These are phyloP conservation scores for Fragum whitleyi DNA, from an alignment of 2,888 invertebrate genomes.

Conservation along the genomic window DNA sequence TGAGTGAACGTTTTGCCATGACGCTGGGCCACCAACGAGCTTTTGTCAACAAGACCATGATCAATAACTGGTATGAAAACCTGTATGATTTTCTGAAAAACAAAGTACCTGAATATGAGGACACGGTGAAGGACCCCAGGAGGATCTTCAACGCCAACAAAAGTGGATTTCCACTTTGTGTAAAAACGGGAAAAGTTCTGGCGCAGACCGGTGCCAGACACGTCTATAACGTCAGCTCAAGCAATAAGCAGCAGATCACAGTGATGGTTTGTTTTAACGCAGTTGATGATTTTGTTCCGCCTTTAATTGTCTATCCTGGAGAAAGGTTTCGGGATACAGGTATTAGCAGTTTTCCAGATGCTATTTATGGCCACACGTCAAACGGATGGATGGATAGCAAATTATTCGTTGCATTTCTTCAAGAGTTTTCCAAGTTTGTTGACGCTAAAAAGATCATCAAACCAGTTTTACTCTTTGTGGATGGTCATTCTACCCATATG, in stretches of 20 bases:
- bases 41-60: constrained; percentile 21
- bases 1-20: constrained; percentile 10
- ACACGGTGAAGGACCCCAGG: constrained; percentile 19
- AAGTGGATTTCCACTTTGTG: constrained; percentile 15
- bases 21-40: constrained; percentile 30
- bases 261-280: constrained; percentile 52
- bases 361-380: constrained; percentile 30
- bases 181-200: constrained; percentile 33
- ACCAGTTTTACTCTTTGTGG: constrained; percentile 50
- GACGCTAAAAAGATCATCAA: not conserved
- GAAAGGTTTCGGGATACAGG: constrained; percentile 43
- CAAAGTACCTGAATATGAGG: constrained; percentile 20
- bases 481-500: constrained; percentile 51
- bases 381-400: constrained; percentile 61
- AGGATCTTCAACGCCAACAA: constrained; percentile 38
- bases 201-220: constrained; percentile 15
- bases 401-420: constrained; percentile 41
- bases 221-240: constrained; percentile 24
- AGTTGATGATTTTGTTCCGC: not conserved
- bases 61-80: constrained; percentile 29
- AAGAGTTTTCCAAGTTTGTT: constrained; percentile 12
- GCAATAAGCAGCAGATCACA: constrained; percentile 49
- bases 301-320: constrained; percentile 44
- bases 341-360: constrained; percentile 31
- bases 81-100: constrained; percentile 22